Evolutionary conservation across 2,888 invertebrate species (phyloP), one percentile per base, ranked within the genome.

Genomic region (Acholoe squamosa): DNA sequence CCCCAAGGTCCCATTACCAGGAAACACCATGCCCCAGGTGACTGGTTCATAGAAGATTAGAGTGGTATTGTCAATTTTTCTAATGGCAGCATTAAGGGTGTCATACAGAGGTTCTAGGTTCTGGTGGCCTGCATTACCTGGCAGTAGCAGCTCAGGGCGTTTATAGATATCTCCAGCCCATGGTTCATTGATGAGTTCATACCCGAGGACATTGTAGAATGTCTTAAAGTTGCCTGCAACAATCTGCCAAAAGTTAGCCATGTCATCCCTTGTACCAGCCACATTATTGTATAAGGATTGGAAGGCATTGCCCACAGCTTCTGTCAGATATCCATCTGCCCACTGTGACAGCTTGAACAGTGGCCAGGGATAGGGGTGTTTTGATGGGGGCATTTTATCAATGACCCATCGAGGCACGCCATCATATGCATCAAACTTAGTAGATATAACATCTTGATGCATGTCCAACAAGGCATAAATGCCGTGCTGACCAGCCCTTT

Each of bases 11-110:
- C 86, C 54, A 14, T 84, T 84, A n/a, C 92, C 92, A 51, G 92
- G 91, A 34, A 91, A 86, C 33, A 92, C 89, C 33, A 94, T 92
- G 0, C 93, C 94, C 93, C 93, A 94, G 22, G 94, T 94, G 52
- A 94, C 94, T n/a, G 94, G 94, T 90, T 94, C 94, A 89, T 93
- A 94, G 84, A 94, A 94, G 10, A 94, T 89, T 0, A 94, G 71
- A 0, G 94, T 93, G 25, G 91, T 88, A 33, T 92, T 91, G 90
- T 94, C 94, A n/a, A 93, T 91, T 76, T 77, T 56, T 54, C 93
- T 89, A n/a, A 94, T 94, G 12, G 92, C 93, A 19, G 90, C 88
- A 84, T 91, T 90, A 0, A 93, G 51, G 25, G 56, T 51, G 76
- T 94, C 93, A 91, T 94, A 94, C 1, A 93, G 31, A 33, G 93